Percentiles rank a stretch among this genome's conserved stretches.
Conservation (phyloP, 2,113 vertebrate genomes). For the Misgurnus mizolepis region DNA sequence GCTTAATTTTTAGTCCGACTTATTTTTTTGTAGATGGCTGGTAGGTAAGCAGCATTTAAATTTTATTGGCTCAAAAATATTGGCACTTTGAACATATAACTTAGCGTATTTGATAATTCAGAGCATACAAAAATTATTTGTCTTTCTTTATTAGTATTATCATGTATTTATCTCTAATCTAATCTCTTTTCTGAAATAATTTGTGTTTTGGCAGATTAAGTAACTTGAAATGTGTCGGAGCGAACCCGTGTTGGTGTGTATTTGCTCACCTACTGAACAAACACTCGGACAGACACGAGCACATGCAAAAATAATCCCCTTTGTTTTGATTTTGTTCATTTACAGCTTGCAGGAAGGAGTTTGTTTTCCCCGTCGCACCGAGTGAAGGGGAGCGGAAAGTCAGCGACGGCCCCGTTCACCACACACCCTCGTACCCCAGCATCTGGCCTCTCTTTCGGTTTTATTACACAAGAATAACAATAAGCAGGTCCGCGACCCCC, state of each 20-base stretch:
- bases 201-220: conserved; percentile 67
- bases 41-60: too few species aligned
- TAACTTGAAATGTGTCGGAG: conserved; percentile 63
- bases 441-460: conserved; percentile 76
- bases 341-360: conserved; percentile 65
- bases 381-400: conserved; percentile 74
- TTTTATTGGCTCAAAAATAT: too few species aligned
- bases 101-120: too few species aligned
- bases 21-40: too few species aligned
- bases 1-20: too few species aligned
- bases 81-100: too few species aligned
- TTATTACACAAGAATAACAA: conserved; percentile 83
- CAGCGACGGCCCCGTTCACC: conserved; percentile 73
- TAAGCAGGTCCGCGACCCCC: conserved; percentile 78
- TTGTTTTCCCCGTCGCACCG: conserved; percentile 45
- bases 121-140: conserved; percentile 57
- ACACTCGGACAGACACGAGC: conserved; percentile 38
- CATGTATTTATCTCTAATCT: conserved; percentile 54
- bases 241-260: conserved; percentile 58
- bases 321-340: conserved; percentile 72
- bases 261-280: conserved; percentile 42
- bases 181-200: conserved; percentile 69
- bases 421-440: conserved; percentile 68
- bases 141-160: conserved; percentile 65
- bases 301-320: conserved; percentile 51